Percentiles rank a stretch among this genome's conserved stretches.
phyloP scores from a whole-genome alignment of 1,140 invertebrate species.

The Papilio helenus region DNA sequence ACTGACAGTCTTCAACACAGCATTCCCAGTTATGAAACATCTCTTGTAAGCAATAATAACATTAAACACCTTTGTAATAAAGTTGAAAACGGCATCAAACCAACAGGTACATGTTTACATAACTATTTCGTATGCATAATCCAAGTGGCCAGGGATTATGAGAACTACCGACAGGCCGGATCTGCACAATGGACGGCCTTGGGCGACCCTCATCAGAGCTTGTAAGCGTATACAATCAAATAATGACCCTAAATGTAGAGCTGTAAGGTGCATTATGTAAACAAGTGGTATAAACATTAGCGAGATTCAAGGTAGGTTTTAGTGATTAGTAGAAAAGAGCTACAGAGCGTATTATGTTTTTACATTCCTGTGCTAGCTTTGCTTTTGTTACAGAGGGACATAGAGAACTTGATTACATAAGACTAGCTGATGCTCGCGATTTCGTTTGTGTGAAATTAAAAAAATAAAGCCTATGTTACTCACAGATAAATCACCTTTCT shows the following conservation, averaged over 20 bases:
- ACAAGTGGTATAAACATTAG: not conserved
- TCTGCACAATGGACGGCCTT: conserved; percentile 72
- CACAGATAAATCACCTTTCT: too few species aligned
- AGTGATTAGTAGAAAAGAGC: conserved; percentile 35
- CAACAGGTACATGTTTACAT: not conserved
- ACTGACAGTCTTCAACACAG: not conserved
- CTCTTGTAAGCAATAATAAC: not conserved
- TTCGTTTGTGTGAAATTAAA: too few species aligned
- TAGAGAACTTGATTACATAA: not conserved
- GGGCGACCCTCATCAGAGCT: conserved; percentile 62
- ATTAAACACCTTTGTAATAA: not conserved
- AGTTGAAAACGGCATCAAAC: not conserved
- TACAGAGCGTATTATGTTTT: conserved; percentile 11
- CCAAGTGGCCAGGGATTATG: conserved; percentile 41
- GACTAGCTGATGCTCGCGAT: too few species aligned
- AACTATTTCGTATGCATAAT: conserved; percentile 19
- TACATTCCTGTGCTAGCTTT: not conserved
- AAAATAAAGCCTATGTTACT: too few species aligned
- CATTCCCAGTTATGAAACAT: not conserved
- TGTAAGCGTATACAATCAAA: not conserved
- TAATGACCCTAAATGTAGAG: not conserved
- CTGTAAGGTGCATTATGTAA: conserved; percentile 22
- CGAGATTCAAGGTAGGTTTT: conserved; percentile 36
- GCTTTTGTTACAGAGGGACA: not conserved
- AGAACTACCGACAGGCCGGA: conserved; percentile 48